These are phyloP conservation scores for Cecidostiba fungosa DNA, from an alignment of 2,888 invertebrate genomes.

Conservation along the genomic window DNA sequence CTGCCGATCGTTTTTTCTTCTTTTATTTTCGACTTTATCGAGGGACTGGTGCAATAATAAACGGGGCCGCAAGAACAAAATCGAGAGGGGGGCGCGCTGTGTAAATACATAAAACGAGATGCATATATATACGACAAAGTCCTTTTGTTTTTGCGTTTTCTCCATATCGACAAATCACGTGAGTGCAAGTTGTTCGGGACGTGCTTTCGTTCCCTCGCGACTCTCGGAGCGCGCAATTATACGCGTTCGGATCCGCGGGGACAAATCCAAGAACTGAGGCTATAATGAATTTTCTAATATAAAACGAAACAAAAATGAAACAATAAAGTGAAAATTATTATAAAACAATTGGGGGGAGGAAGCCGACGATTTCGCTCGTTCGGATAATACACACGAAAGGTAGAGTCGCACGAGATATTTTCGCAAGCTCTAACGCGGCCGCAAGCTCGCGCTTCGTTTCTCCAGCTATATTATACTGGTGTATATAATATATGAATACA, in stretches of 20 bases:
- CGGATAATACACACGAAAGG: conserved; percentile 47
- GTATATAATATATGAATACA: conserved; percentile 13
- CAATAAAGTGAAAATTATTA: conserved; percentile 21
- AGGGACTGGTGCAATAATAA: conserved; percentile 70
- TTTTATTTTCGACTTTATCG: conserved; percentile 39
- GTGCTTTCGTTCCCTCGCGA: conserved; percentile 27
- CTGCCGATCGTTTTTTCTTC: conserved; percentile 43
- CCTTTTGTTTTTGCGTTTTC: conserved; percentile 40
- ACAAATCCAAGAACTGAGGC: conserved; percentile 26
- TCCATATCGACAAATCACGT: conserved; percentile 32
- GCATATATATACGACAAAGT: conserved; percentile 13
- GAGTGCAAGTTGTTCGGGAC: conserved; percentile 6
- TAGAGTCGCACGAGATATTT: conserved; percentile 64
- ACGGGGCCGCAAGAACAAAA: conserved; percentile 52
- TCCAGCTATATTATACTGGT: background rate
- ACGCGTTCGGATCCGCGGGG: conserved; percentile 31
- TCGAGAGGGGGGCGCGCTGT: conserved; percentile 28
- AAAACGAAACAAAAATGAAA: conserved; percentile 44
- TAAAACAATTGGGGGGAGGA: conserved; percentile 16
- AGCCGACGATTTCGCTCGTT: conserved; percentile 57
- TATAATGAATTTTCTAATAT: conserved; percentile 44
- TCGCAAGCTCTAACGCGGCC: conserved; percentile 65
- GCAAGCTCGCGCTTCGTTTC: conserved; percentile 49
- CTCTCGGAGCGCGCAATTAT: conserved; percentile 13
- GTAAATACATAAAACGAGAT: background rate